Base-by-base conservation (phyloP, 2,113 vertebrate genomes). In the Nerophis lumbriciformis region DNA sequence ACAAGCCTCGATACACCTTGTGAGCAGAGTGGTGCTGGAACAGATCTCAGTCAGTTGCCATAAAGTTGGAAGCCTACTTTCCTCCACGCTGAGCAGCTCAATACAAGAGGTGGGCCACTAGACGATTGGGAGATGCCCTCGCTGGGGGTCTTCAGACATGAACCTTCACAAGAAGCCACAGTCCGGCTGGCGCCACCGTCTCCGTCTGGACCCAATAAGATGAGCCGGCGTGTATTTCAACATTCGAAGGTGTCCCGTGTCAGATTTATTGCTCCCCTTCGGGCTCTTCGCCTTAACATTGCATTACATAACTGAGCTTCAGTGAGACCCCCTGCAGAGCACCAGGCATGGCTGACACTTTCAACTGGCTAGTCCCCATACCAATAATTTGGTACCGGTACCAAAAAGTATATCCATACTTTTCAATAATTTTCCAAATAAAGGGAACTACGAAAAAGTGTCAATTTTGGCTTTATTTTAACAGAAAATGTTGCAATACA, bases 261-360 rank as follows among this genome's bases (percentile, higher is more conserved):
- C 51, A 0, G 58, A 75, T 83, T 78, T 83, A 57, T 80, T 61
- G 51, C 55, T 68, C 58, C 66, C 65, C 51, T 59, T 53, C 6
- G 21, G 61, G 72, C 77, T 37, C 51, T 55, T 16, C 62, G 65
- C 47, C 66, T 66, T 61, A 54, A 60, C 71, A 63, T 44, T 67
- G 38, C 75, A 81, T 86, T 82, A 84, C 82, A 82, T 86, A 83
- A 83, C 67, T 77, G 60, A 72, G 19, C 76, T 71, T 48, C 62
- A 49, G 68, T 78, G 64, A 74, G 62, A 69, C 38, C 59, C 42
- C 38, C 61, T 42, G 56, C 67, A 65, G 53, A 71, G 59, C 61
- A 12, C 60, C 62, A 56, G 6, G 16, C 60, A 28, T 28, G 28
- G 28, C 28, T 28, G 28, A 28, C 28, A 28, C 28, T 28, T 28